A percentile compares a stretch with the other conserved stretches of the same genome.
phyloP scores from a whole-genome alignment of 2,797 vertebrate genomes.

The Sebastes minor region DNA sequence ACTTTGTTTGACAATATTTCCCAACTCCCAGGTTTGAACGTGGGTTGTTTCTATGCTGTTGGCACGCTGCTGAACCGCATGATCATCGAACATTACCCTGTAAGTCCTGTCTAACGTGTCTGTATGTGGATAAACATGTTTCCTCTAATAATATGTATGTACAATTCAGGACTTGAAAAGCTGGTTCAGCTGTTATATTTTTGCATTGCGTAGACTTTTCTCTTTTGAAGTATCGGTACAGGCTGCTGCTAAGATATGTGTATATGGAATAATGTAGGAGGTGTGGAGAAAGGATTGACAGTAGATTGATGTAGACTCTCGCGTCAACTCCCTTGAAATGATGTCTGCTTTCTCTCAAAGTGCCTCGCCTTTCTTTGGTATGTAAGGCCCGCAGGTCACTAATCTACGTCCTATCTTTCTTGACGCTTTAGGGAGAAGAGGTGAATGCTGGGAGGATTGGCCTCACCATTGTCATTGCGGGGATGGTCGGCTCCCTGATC shows the following conservation, averaged over 20 bases:
- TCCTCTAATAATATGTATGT: not conserved
- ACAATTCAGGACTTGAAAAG: not conserved
- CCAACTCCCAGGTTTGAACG: slow-evolving; percentile 87
- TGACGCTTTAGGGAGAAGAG: slow-evolving; percentile 86
- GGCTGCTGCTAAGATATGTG: not conserved
- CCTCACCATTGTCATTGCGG: slow-evolving; percentile 92
- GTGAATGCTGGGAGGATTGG: slow-evolving; percentile 97
- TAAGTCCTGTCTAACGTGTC: slow-evolving; percentile 75
- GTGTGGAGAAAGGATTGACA: not conserved
- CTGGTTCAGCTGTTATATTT: not conserved
- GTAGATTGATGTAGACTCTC: not conserved
- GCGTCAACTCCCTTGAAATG: not conserved
- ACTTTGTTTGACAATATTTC: slow-evolving; percentile 16
- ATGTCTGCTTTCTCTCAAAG: not conserved
- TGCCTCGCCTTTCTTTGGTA: not conserved
- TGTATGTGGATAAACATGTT: not conserved
- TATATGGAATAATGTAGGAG: not conserved
- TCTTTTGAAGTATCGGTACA: not conserved
- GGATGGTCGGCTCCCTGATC: slow-evolving; percentile 93
- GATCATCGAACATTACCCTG: slow-evolving; percentile 89
- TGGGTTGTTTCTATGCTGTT: slow-evolving; percentile 93
- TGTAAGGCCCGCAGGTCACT: not conserved
- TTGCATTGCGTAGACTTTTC: not conserved
- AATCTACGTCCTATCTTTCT: slow-evolving; percentile 4
- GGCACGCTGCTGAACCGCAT: slow-evolving; percentile 94